Evolutionary conservation across 23 tunicate genomes (phyloP).

Genomic region (Botrylloides violaceus): DNA sequence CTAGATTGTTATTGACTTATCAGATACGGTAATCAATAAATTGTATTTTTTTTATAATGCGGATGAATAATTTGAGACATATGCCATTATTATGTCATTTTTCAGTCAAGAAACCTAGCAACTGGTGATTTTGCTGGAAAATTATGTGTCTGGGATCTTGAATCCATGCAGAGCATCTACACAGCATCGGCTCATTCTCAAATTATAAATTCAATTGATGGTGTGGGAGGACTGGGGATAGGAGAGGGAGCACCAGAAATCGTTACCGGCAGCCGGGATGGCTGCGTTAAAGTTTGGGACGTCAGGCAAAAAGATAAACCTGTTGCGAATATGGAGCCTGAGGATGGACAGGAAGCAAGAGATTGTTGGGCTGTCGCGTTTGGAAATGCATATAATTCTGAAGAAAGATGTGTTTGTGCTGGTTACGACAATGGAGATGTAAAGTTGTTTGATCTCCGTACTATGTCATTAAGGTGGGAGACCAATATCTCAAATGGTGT

Average conservation of each 20-base stretch:
- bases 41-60: too few species aligned
- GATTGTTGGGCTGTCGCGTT: constrained; percentile 99
- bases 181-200: constrained; percentile 54
- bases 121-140: constrained; percentile 95
- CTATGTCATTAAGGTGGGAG: constrained; percentile 91
- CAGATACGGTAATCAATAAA: too few species aligned
- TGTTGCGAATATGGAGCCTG: constrained; percentile 91
- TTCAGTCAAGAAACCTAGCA: constrained; percentile 69
- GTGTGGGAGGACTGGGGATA: constrained; percentile 90
- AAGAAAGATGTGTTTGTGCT: constrained; percentile 85
- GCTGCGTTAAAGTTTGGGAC: constrained; percentile 95
- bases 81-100: too few species aligned
- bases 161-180: constrained; percentile 49
- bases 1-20: too few species aligned
- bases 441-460: constrained; percentile 83
- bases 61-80: too few species aligned
- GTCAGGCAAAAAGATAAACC: constrained; percentile 85
- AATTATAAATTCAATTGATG: constrained; percentile 91
- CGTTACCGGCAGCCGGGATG: constrained; percentile 95
- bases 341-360: constrained; percentile 75
- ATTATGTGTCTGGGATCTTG: constrained; percentile 81
- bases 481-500: constrained; percentile 93
- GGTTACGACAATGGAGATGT: constrained; percentile 98
- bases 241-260: constrained; percentile 99
- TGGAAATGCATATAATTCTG: constrained; percentile 83